Evolutionary conservation across 2,888 invertebrate genomes (phyloP), one percentile per base, ranked within the genome.

Genomic region (Diarsia mendica): DNA sequence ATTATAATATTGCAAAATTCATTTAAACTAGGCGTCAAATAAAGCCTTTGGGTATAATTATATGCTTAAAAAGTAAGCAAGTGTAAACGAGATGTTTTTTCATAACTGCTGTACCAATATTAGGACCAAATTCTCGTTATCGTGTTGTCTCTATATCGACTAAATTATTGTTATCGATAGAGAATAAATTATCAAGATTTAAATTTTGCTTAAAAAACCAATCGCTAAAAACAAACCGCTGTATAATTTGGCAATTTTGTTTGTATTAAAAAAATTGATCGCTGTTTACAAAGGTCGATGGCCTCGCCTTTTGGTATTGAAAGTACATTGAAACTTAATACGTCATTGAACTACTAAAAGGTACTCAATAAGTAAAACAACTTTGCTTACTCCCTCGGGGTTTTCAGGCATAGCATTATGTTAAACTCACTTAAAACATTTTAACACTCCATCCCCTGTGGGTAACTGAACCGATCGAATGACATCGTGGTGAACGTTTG

Each of bases 291-390:
- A 53, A 79, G 79, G 64, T 53, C 48, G 48, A 48, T 20, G 79
- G 28, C 13, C 39, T 33, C 2, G 23, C 48, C 84, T 51, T 83
- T n/a, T 67, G 44, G n/a, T 55, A 83, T 58, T 46, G 46, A 78
- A 63, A 67, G 78, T 64, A 55, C 58, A 60, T 53, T 69, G 71
- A 70, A 83, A 65, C 48, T 55, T 53, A 48, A 67, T 55, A 66
- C 67, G 83, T 78, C 79, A 78, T 53, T 79, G 68, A 68, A 83
- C 79, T 77, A 48, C 48, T 65, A 48, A 67, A 55, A 64, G 58
- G 23, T 60, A 28, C 53, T 67, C 18, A 20, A 53, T 63, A 67
- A 51, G 39, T 48, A 8, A 68, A 49, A 80, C 44, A 72, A 67
- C 13, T 70, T 79, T 55, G 28, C n/a, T 1, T 23, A 49, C 13